Percentiles rank a stretch among this genome's conserved stretches.
Evolutionary conservation across 2,113 vertebrate species (phyloP).

Genomic region (Pagrus major): DNA sequence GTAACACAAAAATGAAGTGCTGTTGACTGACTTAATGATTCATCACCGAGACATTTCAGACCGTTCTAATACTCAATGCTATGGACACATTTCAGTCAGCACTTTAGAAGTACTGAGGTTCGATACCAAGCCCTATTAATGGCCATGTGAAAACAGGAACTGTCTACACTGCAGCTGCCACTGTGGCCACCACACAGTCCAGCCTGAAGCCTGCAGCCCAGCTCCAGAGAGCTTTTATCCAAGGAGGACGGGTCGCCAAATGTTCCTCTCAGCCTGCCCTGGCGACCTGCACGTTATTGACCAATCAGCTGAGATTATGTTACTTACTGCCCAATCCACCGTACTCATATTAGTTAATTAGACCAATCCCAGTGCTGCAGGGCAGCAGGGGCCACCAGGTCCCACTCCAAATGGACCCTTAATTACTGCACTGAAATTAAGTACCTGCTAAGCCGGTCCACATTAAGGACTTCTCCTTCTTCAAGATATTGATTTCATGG

Average conservation of each 20-base stretch:
- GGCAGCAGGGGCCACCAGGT: conserved; percentile 76
- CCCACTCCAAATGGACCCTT: conserved; percentile 80
- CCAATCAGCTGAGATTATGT: conserved; percentile 80
- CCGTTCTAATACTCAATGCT: background rate
- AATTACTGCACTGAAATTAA: conserved; percentile 84
- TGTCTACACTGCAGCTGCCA: background rate
- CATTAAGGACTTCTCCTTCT: conserved; percentile 69
- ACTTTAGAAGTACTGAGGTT: background rate
- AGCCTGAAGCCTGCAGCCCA: conserved; percentile 13
- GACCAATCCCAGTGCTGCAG: conserved; percentile 74
- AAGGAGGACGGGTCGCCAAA: conserved; percentile 37
- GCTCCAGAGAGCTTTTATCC: conserved; percentile 31
- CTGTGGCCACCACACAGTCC: background rate
- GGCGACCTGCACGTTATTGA: conserved; percentile 72
- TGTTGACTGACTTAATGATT: background rate
- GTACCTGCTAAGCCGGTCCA: conserved; percentile 74
- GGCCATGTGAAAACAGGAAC: background rate
- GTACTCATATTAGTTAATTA: conserved; percentile 80
- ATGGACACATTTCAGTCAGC: background rate
- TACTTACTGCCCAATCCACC: conserved; percentile 73
- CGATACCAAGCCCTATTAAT: background rate
- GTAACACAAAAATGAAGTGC: too few relatives aligned
- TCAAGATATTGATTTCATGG: conserved; percentile 80
- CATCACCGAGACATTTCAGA: background rate
- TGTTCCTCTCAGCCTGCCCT: conserved; percentile 45